A percentile compares a stretch with the other conserved stretches of the same genome.
Evolutionary conservation across 2,888 invertebrate genomes (phyloP).

Genomic region (Fragum whitleyi): DNA sequence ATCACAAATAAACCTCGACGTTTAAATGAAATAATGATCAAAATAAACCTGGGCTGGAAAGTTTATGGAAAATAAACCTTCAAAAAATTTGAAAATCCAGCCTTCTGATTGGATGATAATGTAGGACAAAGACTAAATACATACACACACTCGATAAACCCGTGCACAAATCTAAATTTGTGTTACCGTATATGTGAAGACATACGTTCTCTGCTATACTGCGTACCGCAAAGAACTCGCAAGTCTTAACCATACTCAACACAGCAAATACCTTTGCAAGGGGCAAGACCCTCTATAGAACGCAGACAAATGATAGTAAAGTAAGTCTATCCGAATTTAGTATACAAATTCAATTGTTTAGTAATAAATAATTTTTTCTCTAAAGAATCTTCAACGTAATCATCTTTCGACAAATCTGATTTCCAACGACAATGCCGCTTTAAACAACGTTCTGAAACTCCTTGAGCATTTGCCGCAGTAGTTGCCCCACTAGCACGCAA

Average conservation of each 20-base stretch:
- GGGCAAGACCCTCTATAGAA: background rate
- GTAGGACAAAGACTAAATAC: no score
- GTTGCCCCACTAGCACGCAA: slow-evolving; percentile 38
- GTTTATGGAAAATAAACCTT: no score
- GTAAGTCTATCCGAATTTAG: background rate
- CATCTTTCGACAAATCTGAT: slow-evolving; percentile 34
- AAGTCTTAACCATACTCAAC: slow-evolving; percentile 18
- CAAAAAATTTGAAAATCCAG: no score
- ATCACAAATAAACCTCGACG: no score
- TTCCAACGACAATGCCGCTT: slow-evolving; percentile 49
- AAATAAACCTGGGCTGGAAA: no score
- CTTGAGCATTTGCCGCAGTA: slow-evolving; percentile 17
- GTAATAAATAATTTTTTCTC: slow-evolving; percentile 27
- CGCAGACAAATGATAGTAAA: background rate
- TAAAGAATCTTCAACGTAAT: slow-evolving; percentile 38
- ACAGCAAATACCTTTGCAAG: background rate
- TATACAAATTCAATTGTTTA: slow-evolving; percentile 37
- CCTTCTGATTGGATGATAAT: no score
- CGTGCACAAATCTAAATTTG: slow-evolving; percentile 7
- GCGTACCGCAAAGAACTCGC: slow-evolving; percentile 12
- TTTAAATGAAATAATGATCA: no score
- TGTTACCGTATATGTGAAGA: slow-evolving; percentile 15
- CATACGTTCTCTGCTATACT: slow-evolving; percentile 10
- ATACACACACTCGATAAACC: background rate
- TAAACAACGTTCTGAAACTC: slow-evolving; percentile 33